These are phyloP conservation scores for Erebia epiphron DNA, from an alignment of 2,888 invertebrate species.

Conservation along the genomic window DNA sequence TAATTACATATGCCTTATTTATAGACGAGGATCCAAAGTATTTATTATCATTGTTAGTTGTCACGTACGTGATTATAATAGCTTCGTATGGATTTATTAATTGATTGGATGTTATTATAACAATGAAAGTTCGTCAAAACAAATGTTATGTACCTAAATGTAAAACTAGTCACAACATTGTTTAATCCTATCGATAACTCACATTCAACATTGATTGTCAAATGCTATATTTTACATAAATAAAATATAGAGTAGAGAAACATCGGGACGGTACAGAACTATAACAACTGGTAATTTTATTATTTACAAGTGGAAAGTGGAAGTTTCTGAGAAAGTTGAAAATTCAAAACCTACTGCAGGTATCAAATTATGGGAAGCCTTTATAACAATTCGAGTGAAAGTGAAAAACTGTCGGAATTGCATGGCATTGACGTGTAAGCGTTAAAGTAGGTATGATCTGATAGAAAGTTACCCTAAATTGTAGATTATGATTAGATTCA, in stretches of 20 bases:
- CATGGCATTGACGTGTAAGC: constrained; percentile 37
- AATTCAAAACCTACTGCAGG: constrained; percentile 17
- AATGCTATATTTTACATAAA: no score
- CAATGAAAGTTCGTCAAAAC: constrained; percentile 14
- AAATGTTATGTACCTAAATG: background rate
- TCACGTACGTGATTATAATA: background rate
- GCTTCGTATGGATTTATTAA: constrained; percentile 4
- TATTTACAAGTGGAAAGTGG: background rate
- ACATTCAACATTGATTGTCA: background rate
- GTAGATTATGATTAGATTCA: constrained; percentile 33
- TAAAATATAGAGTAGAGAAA: background rate
- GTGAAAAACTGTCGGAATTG: constrained; percentile 41
- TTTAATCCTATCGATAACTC: background rate
- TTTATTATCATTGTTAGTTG: background rate
- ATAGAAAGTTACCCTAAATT: constrained; percentile 45
- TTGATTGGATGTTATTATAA: constrained; percentile 4
- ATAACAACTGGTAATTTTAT: background rate
- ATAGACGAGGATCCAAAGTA: background rate
- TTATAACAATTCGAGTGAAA: constrained; percentile 38
- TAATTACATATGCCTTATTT: background rate
- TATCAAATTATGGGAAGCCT: constrained; percentile 14
- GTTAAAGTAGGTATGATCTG: constrained; percentile 33
- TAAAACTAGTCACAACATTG: background rate
- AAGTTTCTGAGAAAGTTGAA: background rate
- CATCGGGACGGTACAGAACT: background rate